A percentile compares a stretch with the other conserved stretches of the same genome.
Evolutionary conservation across 2,113 vertebrate genomes (phyloP).

Genomic region (Syngnathus scovelli): DNA sequence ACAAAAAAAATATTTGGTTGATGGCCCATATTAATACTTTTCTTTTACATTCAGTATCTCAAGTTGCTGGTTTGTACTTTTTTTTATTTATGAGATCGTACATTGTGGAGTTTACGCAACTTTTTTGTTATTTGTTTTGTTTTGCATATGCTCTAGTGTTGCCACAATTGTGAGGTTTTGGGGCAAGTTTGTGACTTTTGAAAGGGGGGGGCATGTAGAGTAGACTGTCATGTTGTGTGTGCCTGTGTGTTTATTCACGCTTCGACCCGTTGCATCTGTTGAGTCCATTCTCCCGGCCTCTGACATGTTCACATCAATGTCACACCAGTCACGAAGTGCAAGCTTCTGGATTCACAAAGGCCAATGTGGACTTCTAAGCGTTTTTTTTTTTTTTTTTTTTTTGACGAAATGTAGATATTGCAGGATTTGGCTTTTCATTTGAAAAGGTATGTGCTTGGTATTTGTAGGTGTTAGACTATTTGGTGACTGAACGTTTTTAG

Average conservation of each 20-base stretch:
- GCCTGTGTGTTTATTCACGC: constrained; percentile 22
- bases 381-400: constrained; percentile 23
- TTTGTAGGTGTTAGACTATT: constrained; percentile 65
- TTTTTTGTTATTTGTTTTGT: constrained; percentile 66
- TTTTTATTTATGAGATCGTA: constrained; percentile 75
- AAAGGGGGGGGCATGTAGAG: constrained; percentile 50
- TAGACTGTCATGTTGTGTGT: constrained; percentile 66
- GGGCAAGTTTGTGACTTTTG: constrained; percentile 57
- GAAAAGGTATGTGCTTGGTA: constrained; percentile 68
- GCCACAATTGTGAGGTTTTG: constrained; percentile 34
- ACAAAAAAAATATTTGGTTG: constrained; percentile 47
- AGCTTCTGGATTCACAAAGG: constrained; percentile 46
- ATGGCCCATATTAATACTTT: constrained; percentile 52
- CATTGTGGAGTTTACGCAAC: constrained; percentile 64
- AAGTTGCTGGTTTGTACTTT: constrained; percentile 67
- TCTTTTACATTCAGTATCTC: constrained; percentile 49
- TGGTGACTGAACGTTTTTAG: constrained; percentile 72
- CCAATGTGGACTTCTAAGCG: constrained; percentile 41
- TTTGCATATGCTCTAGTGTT: constrained; percentile 44
- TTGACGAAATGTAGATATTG: constrained; percentile 58
- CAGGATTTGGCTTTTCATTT: constrained; percentile 62
- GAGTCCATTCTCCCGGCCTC: constrained; percentile 51
- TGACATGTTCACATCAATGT: constrained; percentile 39
- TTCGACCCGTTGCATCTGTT: constrained; percentile 55
- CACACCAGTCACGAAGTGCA: constrained; percentile 38